phyloP scores from a whole-genome alignment of 2,113 vertebrate genomes.

The Strigops habroptila region DNA sequence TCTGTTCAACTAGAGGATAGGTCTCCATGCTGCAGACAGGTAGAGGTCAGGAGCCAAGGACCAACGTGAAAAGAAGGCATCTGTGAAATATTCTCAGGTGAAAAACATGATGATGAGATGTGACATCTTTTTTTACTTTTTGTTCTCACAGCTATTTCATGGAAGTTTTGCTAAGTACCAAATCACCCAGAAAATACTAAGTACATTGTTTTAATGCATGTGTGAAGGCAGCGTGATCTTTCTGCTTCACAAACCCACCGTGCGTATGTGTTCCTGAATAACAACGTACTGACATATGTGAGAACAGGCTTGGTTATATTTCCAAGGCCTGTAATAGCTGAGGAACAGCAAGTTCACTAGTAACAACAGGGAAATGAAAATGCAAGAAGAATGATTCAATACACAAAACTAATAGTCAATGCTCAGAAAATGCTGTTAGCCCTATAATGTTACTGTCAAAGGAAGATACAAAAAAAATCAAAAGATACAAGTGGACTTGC shows the following conservation, averaged over 20 bases:
- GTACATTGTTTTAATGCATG: not conserved
- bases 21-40: not conserved
- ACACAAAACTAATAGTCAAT: not conserved
- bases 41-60: not conserved
- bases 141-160: not conserved
- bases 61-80: not conserved
- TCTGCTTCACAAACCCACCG: not conserved
- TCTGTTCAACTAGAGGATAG: not conserved
- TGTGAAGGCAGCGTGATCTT: not conserved
- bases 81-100: not conserved
- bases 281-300: not conserved
- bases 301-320: not conserved
- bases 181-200: not conserved
- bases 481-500: not conserved
- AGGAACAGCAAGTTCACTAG: not conserved
- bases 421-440: not conserved
- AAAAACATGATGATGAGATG: fast-evolving
- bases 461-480: not conserved
- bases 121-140: not conserved
- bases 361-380: not conserved
- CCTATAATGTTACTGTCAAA: not conserved
- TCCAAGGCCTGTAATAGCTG: not conserved
- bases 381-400: not conserved
- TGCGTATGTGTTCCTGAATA: not conserved
- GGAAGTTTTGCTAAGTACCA: not conserved